Conservation (phyloP, 2,888 invertebrate species). For the Platerodrilus igneus region DNA sequence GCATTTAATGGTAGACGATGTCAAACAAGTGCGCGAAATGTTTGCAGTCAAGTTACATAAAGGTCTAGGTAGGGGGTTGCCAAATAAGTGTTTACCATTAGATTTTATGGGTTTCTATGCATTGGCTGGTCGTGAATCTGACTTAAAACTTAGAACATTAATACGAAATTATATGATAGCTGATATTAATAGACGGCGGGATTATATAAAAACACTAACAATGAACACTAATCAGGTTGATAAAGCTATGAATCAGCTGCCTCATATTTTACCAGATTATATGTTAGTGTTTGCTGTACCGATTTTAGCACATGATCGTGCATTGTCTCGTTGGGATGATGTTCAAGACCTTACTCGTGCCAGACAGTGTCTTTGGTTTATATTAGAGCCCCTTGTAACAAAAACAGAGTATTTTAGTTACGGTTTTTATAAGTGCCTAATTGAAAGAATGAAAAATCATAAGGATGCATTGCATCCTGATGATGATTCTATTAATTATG, state of each 20-base stretch:
- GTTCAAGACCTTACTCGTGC: slow-evolving; percentile 71
- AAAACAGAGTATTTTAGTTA: slow-evolving; percentile 93
- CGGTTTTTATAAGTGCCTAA: slow-evolving; percentile 89
- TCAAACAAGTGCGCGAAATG: slow-evolving; percentile 78
- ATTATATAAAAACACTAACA: slow-evolving; percentile 83
- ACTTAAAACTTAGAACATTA: slow-evolving; percentile 65
- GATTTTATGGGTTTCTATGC: slow-evolving; percentile 97
- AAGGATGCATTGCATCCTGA: slow-evolving; percentile 83
- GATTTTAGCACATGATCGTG: slow-evolving; percentile 88
- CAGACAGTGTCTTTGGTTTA: slow-evolving; percentile 88
- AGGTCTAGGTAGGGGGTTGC: slow-evolving; percentile 73
- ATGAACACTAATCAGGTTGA: slow-evolving; percentile 63
- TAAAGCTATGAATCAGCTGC: slow-evolving; percentile 69
- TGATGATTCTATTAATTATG: slow-evolving; percentile 77
- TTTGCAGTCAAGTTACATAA: slow-evolving; percentile 92
- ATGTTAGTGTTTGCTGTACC: slow-evolving; percentile 97
- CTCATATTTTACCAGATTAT: slow-evolving; percentile 92
- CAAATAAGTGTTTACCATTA: slow-evolving; percentile 85
- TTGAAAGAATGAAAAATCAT: slow-evolving; percentile 92
- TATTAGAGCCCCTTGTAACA: slow-evolving; percentile 88
- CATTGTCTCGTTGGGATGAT: slow-evolving; percentile 73
- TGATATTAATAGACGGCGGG: slow-evolving; percentile 82
- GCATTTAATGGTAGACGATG: slow-evolving; percentile 81
- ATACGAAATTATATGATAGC: slow-evolving; percentile 79
- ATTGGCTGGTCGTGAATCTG: slow-evolving; percentile 82